Percentiles rank a stretch among this genome's conserved stretches.
Conservation (phyloP, 2,888 invertebrate species). For the Acleris holmiana region DNA sequence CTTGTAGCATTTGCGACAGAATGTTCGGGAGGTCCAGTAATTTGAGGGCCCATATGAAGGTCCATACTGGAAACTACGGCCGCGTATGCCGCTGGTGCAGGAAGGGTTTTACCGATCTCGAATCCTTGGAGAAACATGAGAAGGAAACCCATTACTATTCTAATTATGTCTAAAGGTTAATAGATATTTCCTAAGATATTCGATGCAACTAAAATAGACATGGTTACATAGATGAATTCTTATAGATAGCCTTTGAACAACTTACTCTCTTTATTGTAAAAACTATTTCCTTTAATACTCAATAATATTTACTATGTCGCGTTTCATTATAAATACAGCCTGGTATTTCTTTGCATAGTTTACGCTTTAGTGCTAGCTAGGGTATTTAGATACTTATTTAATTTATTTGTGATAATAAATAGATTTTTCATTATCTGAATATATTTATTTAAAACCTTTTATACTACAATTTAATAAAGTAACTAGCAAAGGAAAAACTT, state of each 20-base stretch:
- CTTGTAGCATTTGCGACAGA: constrained; percentile 82
- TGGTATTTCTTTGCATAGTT: not conserved
- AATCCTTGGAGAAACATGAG: constrained; percentile 55
- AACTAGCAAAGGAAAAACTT: too few relatives aligned
- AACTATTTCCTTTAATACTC: too few relatives aligned
- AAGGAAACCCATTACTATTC: constrained; percentile 55
- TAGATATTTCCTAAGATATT: not conserved
- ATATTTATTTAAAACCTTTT: not conserved
- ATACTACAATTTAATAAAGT: not conserved
- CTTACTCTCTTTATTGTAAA: too few relatives aligned
- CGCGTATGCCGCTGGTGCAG: constrained; percentile 65
- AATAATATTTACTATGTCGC: too few relatives aligned
- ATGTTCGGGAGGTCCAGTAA: constrained; percentile 82
- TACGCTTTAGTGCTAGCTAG: not conserved
- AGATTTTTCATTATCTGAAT: not conserved
- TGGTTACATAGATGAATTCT: too few relatives aligned
- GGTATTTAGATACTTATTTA: not conserved
- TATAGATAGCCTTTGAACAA: too few relatives aligned
- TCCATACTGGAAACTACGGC: constrained; percentile 64
- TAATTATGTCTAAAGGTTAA: constrained; percentile 41
- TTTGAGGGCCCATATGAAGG: constrained; percentile 67
- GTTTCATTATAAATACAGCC: not conserved
- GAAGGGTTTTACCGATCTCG: constrained; percentile 57
- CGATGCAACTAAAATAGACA: too few relatives aligned
- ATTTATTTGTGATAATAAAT: constrained; percentile 27